Percentiles rank a stretch among this genome's conserved stretches.
Evolutionary conservation across 2,797 vertebrate genomes (phyloP).

Genomic region (Chelon auratus): DNA sequence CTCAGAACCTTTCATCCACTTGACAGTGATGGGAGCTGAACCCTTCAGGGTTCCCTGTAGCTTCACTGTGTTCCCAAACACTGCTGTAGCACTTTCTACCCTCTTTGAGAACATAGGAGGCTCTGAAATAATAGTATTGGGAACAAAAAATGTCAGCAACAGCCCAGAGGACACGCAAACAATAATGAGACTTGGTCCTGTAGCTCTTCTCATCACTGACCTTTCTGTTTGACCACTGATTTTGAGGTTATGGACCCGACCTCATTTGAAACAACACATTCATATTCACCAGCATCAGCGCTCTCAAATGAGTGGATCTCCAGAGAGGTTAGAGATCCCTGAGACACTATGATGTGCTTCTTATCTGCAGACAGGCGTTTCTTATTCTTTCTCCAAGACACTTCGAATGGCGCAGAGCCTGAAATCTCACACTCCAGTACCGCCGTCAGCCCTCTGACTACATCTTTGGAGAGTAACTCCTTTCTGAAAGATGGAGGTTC

Average conservation of each 20-base stretch:
- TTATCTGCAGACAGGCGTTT: constrained; percentile 90
- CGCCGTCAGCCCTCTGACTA: constrained; percentile 89
- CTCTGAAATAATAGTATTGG: constrained; percentile 82
- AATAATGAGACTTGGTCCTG: constrained; percentile 60
- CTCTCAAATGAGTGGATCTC: constrained; percentile 93
- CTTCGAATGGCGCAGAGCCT: constrained; percentile 92
- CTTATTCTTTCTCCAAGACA: constrained; percentile 93
- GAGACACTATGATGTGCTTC: constrained; percentile 89
- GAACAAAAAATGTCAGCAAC: background rate
- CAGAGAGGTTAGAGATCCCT: constrained; percentile 88
- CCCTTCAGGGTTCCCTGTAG: constrained; percentile 92
- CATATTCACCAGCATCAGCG: constrained; percentile 90
- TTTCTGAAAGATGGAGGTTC: constrained; percentile 91
- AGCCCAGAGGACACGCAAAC: background rate
- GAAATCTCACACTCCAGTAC: constrained; percentile 91
- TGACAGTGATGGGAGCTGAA: constrained; percentile 90
- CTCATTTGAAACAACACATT: constrained; percentile 93
- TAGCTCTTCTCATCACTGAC: constrained; percentile 81
- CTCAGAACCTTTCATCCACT: constrained; percentile 94
- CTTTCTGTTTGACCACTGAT: constrained; percentile 90
- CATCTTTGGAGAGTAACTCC: constrained; percentile 87
- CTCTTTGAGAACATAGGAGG: constrained; percentile 95
- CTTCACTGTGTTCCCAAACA: constrained; percentile 89
- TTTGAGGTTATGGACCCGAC: constrained; percentile 91
- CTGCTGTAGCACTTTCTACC: constrained; percentile 89